Evolutionary conservation across 2,797 vertebrate species (phyloP), one percentile per base, ranked within the genome.

Genomic region (Gephyroberyx darwinii): DNA sequence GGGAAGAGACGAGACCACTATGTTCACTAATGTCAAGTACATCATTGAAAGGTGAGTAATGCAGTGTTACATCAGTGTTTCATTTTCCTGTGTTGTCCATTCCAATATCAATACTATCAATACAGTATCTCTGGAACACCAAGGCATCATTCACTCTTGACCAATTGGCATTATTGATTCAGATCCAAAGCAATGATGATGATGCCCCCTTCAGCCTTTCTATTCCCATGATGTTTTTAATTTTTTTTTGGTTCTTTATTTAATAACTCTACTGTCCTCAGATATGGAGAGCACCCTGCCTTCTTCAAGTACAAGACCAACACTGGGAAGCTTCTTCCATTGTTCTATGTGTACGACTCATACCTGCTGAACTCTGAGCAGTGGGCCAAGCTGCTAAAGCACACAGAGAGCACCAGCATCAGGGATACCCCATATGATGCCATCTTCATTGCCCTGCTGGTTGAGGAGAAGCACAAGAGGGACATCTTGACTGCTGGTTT

Each of bases 291-390:
- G 56, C 97, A 99, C 82, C 95, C 96, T 5, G 97, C 96, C 22
- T 98, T 99, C 92, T 99, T 96, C 86, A 96, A 92, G 70, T 94
- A 95, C 82, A 95, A 91, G 77, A 95, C 96, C 2, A 94, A 87
- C 82, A 94, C 84, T 0, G 96, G 96, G 55, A 95, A 89, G 87
- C 69, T 91, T 7, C 95, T 98, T 63, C 98, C 98, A 0, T 86
- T 99, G 89, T 98, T 98, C 87, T 99, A 99, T 69, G 80, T 99
- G 65, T 99, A 99, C 70, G 98, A 99, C 92, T 99, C 97, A 0
- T 99, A 99, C 0, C 91, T 98, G 82, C 94, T 95, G 70, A 95
- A 93, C 75, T 94, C 96, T 5, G 95, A 96, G 71, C 94, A 94
- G 74, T 99, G 97, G 98, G 93, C 94, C 71, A 95, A 94, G 65